These are phyloP conservation scores for Agonopterix heracliana DNA, from an alignment of 2,888 invertebrate genomes.

Conservation along the genomic window DNA sequence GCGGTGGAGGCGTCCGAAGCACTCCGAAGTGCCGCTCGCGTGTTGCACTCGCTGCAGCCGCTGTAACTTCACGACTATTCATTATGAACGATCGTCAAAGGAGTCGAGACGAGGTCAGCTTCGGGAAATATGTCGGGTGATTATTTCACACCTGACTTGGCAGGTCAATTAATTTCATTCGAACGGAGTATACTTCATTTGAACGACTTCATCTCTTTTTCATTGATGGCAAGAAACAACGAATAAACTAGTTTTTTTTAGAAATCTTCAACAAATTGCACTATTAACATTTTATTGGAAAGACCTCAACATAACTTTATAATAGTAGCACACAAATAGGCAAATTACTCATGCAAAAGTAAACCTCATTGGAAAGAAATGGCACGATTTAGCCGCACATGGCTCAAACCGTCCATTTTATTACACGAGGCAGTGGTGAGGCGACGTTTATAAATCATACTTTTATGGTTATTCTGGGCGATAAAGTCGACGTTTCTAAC, in stretches of 20 bases:
- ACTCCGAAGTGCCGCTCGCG: slow-evolving; percentile 20
- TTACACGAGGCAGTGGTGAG: slow-evolving; percentile 46
- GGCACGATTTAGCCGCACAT: slow-evolving; percentile 39
- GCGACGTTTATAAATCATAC: slow-evolving; percentile 65
- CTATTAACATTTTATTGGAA: too few species aligned
- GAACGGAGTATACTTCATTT: too few species aligned
- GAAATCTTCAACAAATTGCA: too few species aligned
- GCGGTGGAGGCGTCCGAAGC: slow-evolving; percentile 43
- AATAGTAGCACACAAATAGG: not conserved
- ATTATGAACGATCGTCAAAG: slow-evolving; percentile 45
- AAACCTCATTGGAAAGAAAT: slow-evolving; percentile 37
- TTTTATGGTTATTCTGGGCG: slow-evolving; percentile 60
- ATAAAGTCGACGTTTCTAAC: slow-evolving; percentile 47
- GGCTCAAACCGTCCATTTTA: slow-evolving; percentile 50
- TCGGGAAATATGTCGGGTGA: slow-evolving; percentile 5
- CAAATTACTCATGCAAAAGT: not conserved
- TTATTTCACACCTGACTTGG: slow-evolving; percentile 5
- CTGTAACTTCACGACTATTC: slow-evolving; percentile 53
- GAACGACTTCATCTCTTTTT: too few species aligned
- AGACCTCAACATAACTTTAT: too few species aligned
- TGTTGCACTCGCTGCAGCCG: slow-evolving; percentile 49
- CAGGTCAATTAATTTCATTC: not conserved
- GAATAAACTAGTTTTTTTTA: not conserved
- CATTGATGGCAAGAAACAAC: not conserved
- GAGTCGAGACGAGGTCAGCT: slow-evolving; percentile 39